Percentiles rank a stretch among this genome's conserved stretches.
These are phyloP conservation scores for Sinonovacula constricta DNA, from an alignment of 1,140 invertebrate genomes.

Conservation along the genomic window DNA sequence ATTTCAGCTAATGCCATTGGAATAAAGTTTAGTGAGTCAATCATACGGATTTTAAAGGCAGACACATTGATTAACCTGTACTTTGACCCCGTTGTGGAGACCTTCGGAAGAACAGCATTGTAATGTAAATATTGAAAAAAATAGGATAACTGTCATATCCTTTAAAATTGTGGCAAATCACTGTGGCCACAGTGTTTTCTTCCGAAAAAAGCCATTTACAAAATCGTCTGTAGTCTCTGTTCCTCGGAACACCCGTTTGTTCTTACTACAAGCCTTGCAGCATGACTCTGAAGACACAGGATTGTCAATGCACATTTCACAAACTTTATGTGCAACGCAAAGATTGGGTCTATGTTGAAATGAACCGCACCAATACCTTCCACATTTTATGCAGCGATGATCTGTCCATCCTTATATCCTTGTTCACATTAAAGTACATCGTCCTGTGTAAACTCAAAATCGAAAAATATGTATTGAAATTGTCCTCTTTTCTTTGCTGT, in stretches of 20 bases:
- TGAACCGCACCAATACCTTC: conserved; percentile 23
- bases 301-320: conserved; percentile 35
- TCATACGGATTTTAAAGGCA: conserved; percentile 31
- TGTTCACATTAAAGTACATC: conserved; percentile 1
- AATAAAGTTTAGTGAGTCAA: conserved; percentile 32
- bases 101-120: conserved; percentile 47
- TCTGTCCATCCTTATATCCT: conserved; percentile 18
- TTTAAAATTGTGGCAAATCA: conserved; percentile 52
- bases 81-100: conserved; percentile 52
- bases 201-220: conserved; percentile 52
- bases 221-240: conserved; percentile 22
- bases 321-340: conserved; percentile 50
- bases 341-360: conserved; percentile 49
- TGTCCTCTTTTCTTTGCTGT: neutral
- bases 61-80: conserved; percentile 41
- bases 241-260: conserved; percentile 35
- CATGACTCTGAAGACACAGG: neutral
- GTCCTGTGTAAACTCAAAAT: neutral
- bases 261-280: conserved; percentile 18
- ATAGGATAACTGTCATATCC: conserved; percentile 52
- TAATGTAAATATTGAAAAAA: conserved; percentile 41
- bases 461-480: neutral
- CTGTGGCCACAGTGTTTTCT: conserved; percentile 29
- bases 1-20: conserved; percentile 50
- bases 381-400: conserved; percentile 22